Evolutionary conservation across 2,888 invertebrate species (phyloP), one percentile per base, ranked within the genome.

Genomic region (Volucella inanis): DNA sequence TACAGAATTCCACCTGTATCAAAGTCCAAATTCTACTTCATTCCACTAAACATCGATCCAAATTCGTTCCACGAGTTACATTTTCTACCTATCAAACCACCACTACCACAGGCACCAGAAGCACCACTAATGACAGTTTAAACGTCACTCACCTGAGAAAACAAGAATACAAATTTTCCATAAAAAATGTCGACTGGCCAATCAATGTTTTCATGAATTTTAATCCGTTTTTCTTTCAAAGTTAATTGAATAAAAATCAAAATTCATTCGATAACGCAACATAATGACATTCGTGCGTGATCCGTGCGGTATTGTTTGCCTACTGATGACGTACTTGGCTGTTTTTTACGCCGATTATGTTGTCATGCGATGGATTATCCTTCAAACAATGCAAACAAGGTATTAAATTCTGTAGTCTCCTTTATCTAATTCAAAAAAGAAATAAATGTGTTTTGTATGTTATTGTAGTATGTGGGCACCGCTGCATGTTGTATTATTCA

Each of bases 331-430:
- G 57, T 97, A 97, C 90, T 91, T 94, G 62, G 96, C 97, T 64
- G 94, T 97, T 52, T 93, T 96, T 89, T 98, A 97, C 90, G 97
- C 97, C 39, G 97, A 97, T 92, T 97, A 97, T 93, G 97, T 97
- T 77, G 95, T 97, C 67, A 94, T 97, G 88, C 93, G 95, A 91
- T 97, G 97, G 96, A 95, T 97, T 87, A 94, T 97, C 87, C 92
- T 97, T 83, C 95, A 96, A 87, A 95, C 96, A 18, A 96, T 97
- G 95, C 94, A 94, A 88, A 94, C 95, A 89, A 96, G 96, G 97
- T 97, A 92, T 87, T 90, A 31, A 39, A 49, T 9, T 18, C 41
- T 59, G 47, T 57, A 39, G 11, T 0, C 11, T 15, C 10, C 6
- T 11, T 9, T 39, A 8, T 8, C 11, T n/a, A 59, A 45, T 45